phyloP scores from a whole-genome alignment of 2,888 invertebrate species.

The Polia nebulosa region DNA sequence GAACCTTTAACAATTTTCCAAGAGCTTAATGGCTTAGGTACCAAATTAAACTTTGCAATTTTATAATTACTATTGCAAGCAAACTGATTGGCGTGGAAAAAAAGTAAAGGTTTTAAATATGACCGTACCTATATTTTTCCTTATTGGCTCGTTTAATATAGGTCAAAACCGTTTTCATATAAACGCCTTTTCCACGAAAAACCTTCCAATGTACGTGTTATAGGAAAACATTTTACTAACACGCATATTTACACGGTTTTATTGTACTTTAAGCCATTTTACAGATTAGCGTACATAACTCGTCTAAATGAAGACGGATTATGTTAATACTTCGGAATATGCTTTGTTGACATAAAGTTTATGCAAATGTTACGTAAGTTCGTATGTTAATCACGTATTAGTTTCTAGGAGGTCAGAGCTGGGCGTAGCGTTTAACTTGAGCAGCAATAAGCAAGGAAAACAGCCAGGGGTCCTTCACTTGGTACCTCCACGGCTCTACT shows the following conservation, averaged over 20 bases:
- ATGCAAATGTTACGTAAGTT: slow-evolving; percentile 64
- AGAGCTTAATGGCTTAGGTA: neutral
- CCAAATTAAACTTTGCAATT: neutral
- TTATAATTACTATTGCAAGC: slow-evolving; percentile 21
- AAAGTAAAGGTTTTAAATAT: neutral
- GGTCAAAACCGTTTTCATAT: slow-evolving; percentile 22
- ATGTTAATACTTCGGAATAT: slow-evolving; percentile 62
- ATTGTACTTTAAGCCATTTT: slow-evolving; percentile 45
- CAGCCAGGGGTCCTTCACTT: slow-evolving; percentile 16
- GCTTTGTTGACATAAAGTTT: slow-evolving; percentile 62
- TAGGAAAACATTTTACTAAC: slow-evolving; percentile 45
- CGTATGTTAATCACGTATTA: slow-evolving; percentile 61
- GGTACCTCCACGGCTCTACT: neutral
- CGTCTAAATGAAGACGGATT: slow-evolving; percentile 67
- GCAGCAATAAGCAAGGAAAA: slow-evolving; percentile 44
- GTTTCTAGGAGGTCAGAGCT: slow-evolving; percentile 50
- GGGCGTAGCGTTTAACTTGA: slow-evolving; percentile 16
- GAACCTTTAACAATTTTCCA: slow-evolving; percentile 9
- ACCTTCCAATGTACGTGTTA: slow-evolving; percentile 19
- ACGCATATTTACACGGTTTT: slow-evolving; percentile 49
- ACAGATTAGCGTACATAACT: slow-evolving; percentile 50
- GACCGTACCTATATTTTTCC: neutral
- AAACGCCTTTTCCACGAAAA: slow-evolving; percentile 21
- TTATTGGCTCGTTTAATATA: slow-evolving; percentile 20
- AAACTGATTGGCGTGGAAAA: slow-evolving; percentile 2